Percentiles rank a stretch among this genome's conserved stretches.
Conservation (phyloP, 1,140 invertebrate species). For the Tetragonula clypearis region DNA sequence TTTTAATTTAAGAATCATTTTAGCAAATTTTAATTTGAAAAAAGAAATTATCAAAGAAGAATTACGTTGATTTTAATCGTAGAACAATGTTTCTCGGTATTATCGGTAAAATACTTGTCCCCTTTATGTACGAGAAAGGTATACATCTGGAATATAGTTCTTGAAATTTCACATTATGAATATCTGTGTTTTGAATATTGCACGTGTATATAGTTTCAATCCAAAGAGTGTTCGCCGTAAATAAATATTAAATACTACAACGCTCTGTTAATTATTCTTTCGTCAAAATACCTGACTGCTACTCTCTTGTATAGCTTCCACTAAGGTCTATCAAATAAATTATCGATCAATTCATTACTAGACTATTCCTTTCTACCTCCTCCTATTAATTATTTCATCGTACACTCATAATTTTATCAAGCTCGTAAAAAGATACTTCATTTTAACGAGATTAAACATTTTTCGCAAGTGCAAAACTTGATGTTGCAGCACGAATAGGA, state of each 20-base stretch:
- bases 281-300: neutral
- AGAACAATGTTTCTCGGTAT: neutral
- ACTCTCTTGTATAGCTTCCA: neutral
- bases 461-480: neutral
- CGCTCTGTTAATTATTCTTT: neutral
- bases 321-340: neutral
- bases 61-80: neutral
- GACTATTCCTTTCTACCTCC: neutral
- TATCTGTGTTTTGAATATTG: no score
- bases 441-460: neutral
- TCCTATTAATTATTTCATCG: neutral
- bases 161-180: neutral
- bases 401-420: neutral
- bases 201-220: no score
- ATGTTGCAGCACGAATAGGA: neutral
- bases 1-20: neutral
- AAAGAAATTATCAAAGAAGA: neutral
- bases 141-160: neutral
- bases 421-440: neutral
- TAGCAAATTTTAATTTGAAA: neutral
- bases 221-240: neutral
- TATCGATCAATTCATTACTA: neutral
- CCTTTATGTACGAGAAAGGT: neutral
- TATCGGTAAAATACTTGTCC: neutral
- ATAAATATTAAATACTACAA: no score